These are phyloP conservation scores for Tadarida brasiliensis DNA, from an alignment of 2,797 vertebrate genomes.

Conservation along the genomic window DNA sequence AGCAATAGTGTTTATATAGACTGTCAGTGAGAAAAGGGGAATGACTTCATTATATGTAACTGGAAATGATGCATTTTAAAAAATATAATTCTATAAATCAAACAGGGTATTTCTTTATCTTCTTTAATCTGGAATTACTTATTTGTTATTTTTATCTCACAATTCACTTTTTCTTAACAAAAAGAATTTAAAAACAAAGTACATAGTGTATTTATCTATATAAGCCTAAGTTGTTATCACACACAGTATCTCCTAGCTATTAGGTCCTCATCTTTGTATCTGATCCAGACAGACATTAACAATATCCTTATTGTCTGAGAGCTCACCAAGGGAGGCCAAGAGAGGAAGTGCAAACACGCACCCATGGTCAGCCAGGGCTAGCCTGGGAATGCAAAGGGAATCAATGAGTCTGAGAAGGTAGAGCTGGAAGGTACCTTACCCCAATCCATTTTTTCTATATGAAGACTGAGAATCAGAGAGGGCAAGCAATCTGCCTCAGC, in stretches of 20 bases:
- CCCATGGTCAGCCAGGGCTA: not conserved
- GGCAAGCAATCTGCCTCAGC: not conserved
- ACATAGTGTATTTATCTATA: not conserved
- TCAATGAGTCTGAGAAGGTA: not conserved
- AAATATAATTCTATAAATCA: not conserved
- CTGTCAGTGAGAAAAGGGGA: not conserved
- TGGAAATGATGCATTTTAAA: not conserved
- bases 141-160: not conserved
- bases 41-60: not conserved
- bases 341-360: not conserved
- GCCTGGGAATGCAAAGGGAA: not conserved
- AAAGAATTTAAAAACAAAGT: not conserved
- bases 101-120: not conserved
- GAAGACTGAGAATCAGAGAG: slow-evolving; percentile 15
- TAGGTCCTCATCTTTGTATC: not conserved
- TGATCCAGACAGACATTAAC: not conserved
- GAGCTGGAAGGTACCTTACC: not conserved
- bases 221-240: not conserved
- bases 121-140: not conserved
- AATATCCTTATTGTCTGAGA: not conserved
- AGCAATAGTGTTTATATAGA: not conserved
- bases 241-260: not conserved
- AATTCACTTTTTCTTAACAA: slow-evolving; percentile 11
- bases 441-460: not conserved
- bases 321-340: not conserved